Evolutionary conservation across 2,797 vertebrate genomes (phyloP).

Genomic region (Malacoctenus gilli): DNA sequence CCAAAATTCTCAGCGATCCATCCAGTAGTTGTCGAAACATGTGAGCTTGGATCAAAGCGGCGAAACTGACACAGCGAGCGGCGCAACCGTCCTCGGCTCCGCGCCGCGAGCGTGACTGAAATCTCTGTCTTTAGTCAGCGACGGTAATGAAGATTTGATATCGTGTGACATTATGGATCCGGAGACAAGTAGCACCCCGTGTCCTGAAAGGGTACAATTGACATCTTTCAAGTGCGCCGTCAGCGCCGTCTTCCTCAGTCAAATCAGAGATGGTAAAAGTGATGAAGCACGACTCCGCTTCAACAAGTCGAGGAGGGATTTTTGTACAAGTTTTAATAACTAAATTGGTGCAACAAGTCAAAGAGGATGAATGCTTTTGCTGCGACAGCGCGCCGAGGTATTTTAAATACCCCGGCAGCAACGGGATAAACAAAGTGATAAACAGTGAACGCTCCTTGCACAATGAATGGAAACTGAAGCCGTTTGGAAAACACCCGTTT

Average conservation of each 20-base stretch:
- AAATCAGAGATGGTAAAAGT: constrained; percentile 1
- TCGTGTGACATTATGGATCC: background rate
- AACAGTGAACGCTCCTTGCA: background rate
- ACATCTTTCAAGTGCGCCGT: background rate
- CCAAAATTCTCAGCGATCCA: background rate
- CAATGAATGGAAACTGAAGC: background rate
- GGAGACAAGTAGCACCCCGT: background rate
- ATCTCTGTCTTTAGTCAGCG: background rate
- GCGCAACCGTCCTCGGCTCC: too few relatives aligned
- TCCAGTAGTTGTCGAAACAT: background rate
- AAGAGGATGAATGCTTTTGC: background rate
- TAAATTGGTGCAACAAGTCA: background rate
- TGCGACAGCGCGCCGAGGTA: background rate
- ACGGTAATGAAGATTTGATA: background rate
- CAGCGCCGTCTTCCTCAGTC: background rate
- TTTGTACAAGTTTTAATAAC: background rate
- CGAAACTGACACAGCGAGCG: too few relatives aligned
- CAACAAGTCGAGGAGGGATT: background rate
- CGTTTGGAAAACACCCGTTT: constrained; percentile 45
- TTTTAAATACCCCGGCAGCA: background rate
- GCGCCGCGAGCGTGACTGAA: too few relatives aligned
- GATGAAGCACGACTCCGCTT: background rate
- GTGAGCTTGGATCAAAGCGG: background rate
- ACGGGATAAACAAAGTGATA: background rate
- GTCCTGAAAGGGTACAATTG: background rate